A percentile compares a stretch with the other conserved stretches of the same genome.
Conservation (phyloP, 2,113 vertebrate species). For the Peromyscus leucopus region DNA sequence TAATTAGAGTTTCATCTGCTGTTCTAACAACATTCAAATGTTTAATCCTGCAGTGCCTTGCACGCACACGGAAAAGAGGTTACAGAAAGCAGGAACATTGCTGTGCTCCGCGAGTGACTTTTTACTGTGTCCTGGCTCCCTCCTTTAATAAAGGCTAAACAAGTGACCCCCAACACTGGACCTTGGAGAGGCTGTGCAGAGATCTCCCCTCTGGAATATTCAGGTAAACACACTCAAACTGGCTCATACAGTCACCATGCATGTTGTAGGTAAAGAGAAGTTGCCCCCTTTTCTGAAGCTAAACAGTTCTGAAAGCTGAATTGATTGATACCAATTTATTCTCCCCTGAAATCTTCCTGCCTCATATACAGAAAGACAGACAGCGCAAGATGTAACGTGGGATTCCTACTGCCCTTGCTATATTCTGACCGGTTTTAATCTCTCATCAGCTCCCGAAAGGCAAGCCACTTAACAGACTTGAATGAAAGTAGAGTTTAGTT, state of each 20-base stretch:
- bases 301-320: not conserved
- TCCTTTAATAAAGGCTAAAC: not conserved
- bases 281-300: not conserved
- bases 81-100: not conserved
- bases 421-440: not conserved
- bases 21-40: not conserved
- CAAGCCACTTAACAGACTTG: not conserved
- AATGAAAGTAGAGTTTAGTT: too few species aligned
- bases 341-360: not conserved
- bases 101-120: not conserved
- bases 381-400: rapidly evolving
- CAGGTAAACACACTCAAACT: not conserved
- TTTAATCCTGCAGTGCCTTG: not conserved
- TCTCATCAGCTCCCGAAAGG: too few species aligned
- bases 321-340: not conserved
- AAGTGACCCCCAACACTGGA: not conserved
- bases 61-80: conserved; percentile 6
- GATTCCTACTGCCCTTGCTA: not conserved
- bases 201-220: not conserved
- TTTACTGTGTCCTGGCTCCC: not conserved
- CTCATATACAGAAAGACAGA: not conserved
- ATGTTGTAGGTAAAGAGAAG: not conserved
- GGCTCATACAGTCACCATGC: not conserved
- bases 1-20: conserved; percentile 20
- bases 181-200: not conserved